Evolutionary conservation across 2,888 invertebrate species (phyloP).

Genomic region (Coelopa pilipes): DNA sequence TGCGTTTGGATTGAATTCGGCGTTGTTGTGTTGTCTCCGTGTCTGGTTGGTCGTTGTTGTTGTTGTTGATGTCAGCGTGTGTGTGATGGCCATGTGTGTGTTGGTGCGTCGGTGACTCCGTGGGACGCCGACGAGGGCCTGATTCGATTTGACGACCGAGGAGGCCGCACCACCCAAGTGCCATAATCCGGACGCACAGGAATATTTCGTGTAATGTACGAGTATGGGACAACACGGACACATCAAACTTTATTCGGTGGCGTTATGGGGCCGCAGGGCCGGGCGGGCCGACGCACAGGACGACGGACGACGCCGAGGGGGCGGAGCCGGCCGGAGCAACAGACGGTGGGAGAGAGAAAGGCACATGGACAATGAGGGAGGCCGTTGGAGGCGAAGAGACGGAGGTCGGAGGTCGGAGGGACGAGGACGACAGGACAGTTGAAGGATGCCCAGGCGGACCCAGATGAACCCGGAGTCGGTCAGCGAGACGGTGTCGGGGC

Average conservation of each 20-base stretch:
- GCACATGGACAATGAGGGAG: too few species aligned
- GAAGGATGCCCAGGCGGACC: too few species aligned
- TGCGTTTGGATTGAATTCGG: conserved; percentile 4
- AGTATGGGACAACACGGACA: conserved; percentile 62
- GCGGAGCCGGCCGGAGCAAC: background rate
- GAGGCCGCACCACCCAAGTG: conserved; percentile 65
- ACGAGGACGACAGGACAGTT: too few species aligned
- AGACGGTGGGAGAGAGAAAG: too few species aligned
- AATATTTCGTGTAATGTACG: conserved; percentile 59
- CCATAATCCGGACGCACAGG: conserved; percentile 66
- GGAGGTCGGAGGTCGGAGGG: too few species aligned
- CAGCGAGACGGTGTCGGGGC: too few species aligned
- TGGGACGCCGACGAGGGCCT: conserved; percentile 3
- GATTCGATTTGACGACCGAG: conserved; percentile 7
- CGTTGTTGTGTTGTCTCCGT: background rate
- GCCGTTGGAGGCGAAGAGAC: too few species aligned
- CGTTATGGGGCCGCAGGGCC: conserved; percentile 39
- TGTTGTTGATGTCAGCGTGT: too few species aligned
- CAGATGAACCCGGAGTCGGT: too few species aligned
- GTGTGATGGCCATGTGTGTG: too few species aligned
- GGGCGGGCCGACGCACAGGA: background rate
- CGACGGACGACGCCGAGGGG: background rate
- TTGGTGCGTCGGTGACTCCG: background rate
- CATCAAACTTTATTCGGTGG: conserved; percentile 64
- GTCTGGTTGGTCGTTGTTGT: background rate